Evolutionary conservation across 2,113 vertebrate species (phyloP).

Genomic region (Brachirus orientalis): DNA sequence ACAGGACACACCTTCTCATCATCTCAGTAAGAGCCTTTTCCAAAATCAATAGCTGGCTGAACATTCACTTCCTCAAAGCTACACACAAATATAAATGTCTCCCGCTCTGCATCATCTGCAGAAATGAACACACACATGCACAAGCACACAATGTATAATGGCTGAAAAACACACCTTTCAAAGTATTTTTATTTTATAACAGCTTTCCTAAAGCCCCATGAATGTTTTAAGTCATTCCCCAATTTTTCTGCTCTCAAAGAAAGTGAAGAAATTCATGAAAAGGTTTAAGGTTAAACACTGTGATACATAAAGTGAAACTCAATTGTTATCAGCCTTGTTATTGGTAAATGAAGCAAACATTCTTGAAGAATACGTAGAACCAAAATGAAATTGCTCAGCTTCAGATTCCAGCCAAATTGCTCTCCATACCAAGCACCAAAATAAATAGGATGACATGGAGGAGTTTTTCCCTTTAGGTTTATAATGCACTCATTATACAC

Average conservation of each 20-base stretch:
- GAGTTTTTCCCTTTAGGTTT: constrained; percentile 46
- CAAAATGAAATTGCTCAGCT: constrained; percentile 65
- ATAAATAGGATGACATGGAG: constrained; percentile 50
- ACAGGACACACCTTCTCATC: constrained; percentile 71
- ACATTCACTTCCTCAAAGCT: constrained; percentile 60
- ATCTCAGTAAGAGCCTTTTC: constrained; percentile 69
- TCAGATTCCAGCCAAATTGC: constrained; percentile 59
- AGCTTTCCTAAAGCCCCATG: constrained; percentile 52
- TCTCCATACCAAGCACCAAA: constrained; percentile 50
- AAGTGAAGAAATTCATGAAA: constrained; percentile 43
- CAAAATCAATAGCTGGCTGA: constrained; percentile 79
- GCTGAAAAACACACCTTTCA: constrained; percentile 21
- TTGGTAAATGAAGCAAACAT: constrained; percentile 46
- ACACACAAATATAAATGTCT: constrained; percentile 37
- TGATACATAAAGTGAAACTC: constrained; percentile 24
- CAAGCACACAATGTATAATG: constrained; percentile 9
- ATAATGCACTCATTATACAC: constrained; percentile 40
- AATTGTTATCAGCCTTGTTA: constrained; percentile 26
- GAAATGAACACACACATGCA: constrained; percentile 3
- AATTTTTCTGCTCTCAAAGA: constrained; percentile 57
- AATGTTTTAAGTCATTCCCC: constrained; percentile 64
- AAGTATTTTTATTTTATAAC: constrained; percentile 34
- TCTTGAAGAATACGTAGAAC: constrained; percentile 66
- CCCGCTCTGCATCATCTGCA: constrained; percentile 9
- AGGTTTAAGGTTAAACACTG: constrained; percentile 25